Conservation (phyloP, 2,888 invertebrate genomes). For the Schizotus pectinicornis region DNA sequence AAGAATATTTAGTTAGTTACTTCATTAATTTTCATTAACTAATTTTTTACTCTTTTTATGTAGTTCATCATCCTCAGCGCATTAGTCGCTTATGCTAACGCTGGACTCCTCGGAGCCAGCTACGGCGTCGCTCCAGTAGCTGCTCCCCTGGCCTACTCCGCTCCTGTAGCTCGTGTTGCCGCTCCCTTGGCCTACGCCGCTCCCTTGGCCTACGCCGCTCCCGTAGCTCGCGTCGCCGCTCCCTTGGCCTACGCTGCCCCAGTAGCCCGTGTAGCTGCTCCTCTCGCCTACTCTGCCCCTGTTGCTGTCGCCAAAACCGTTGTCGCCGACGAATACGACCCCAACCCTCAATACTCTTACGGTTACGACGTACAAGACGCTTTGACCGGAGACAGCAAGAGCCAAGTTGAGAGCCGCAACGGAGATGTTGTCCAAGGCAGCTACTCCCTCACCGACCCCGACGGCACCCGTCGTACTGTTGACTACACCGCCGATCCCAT, state of each 20-base stretch:
- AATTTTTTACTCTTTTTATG: no score
- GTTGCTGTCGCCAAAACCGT: constrained; percentile 26
- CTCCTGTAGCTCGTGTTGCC: constrained; percentile 58
- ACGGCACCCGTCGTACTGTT: constrained; percentile 69
- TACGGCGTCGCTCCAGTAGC: constrained; percentile 46
- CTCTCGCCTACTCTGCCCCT: constrained; percentile 34
- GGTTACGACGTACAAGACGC: constrained; percentile 64
- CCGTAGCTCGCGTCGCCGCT: constrained; percentile 38
- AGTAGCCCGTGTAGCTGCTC: constrained; percentile 17
- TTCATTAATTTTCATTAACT: no score
- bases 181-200: no score
- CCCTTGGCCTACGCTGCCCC: constrained; percentile 5
- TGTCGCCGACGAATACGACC: constrained; percentile 41
- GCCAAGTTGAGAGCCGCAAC: constrained; percentile 67
- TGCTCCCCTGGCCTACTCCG: constrained; percentile 34
- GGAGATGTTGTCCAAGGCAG: constrained; percentile 70
- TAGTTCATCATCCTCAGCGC: no score
- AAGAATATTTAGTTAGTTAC: no score
- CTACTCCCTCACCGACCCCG: constrained; percentile 65
- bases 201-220: constrained; percentile 14
- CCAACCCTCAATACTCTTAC: constrained; percentile 62
- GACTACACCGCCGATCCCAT: constrained; percentile 65
- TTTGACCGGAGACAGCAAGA: constrained; percentile 65
- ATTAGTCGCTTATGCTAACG: no score
- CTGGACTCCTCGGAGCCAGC: no score